Conservation (phyloP, 2,888 invertebrate genomes). For the Folsomia candida region DNA sequence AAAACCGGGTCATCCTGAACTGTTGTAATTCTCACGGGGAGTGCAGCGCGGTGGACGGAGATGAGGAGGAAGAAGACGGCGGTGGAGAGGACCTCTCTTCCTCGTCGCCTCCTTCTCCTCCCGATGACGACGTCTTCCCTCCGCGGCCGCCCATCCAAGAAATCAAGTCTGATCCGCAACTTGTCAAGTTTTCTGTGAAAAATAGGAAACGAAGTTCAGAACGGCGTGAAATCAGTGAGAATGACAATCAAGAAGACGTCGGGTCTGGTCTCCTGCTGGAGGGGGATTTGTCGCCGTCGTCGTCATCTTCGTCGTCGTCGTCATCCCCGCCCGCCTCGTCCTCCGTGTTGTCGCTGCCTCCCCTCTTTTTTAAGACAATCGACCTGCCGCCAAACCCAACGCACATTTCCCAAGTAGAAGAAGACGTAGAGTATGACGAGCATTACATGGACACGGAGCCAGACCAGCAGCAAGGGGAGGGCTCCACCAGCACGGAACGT, state of each 20-base stretch:
- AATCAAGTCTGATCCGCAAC: not conserved
- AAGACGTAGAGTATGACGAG: constrained; percentile 13
- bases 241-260: not conserved
- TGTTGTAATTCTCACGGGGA: constrained; percentile 30
- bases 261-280: not conserved
- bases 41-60: constrained; percentile 20
- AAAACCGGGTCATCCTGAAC: constrained; percentile 37
- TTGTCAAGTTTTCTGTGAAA: too few relatives aligned
- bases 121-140: not conserved
- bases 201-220: not conserved
- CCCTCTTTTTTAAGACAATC: not conserved
- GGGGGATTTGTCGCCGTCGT: too few relatives aligned
- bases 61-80: constrained; percentile 14
- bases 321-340: too few relatives aligned
- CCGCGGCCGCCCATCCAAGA: not conserved
- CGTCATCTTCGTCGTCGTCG: too few relatives aligned
- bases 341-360: too few relatives aligned
- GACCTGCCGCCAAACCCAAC: constrained; percentile 8
- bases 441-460: constrained; percentile 17
- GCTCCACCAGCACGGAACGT: too few relatives aligned
- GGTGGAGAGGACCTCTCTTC: not conserved
- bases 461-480: constrained; percentile 14
- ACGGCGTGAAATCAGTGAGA: not conserved
- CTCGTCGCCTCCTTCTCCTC: not conserved
- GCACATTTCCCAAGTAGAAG: not conserved